Evolutionary conservation across 1,140 invertebrate species (phyloP).

Genomic region (Caligus rogercresseyi): DNA sequence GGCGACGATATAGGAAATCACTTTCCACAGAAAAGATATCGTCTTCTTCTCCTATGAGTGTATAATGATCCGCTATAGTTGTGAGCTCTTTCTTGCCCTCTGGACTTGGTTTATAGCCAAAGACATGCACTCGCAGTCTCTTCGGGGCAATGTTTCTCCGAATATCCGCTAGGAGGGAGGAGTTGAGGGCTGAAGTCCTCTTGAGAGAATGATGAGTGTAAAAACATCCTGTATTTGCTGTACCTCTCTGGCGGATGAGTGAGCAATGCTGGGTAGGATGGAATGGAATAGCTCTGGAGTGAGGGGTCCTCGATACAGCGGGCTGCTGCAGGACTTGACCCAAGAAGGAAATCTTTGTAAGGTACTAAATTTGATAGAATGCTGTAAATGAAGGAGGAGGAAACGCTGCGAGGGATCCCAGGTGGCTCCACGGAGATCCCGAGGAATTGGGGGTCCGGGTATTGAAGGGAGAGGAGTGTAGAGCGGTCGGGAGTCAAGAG

Average conservation of each 20-base stretch:
- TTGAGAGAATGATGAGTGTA: neutral
- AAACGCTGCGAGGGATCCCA: neutral
- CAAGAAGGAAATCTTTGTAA: neutral
- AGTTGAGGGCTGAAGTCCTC: neutral
- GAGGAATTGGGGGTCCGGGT: neutral
- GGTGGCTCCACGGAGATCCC: neutral
- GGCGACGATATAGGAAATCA: neutral
- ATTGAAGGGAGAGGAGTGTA: too few species aligned
- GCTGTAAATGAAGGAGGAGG: neutral
- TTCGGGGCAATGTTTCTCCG: neutral
- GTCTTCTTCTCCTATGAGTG: neutral
- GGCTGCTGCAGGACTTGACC: too few species aligned
- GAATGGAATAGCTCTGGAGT: neutral
- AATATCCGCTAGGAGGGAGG: neutral
- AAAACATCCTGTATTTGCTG: neutral
- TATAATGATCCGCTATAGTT: neutral
- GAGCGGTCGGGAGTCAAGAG: too few species aligned
- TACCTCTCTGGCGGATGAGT: neutral
- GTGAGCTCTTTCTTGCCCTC: neutral
- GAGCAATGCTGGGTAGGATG: neutral
- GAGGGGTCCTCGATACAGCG: neutral
- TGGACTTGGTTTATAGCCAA: neutral
- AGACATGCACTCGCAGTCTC: neutral
- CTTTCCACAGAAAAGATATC: neutral
- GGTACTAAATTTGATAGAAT: neutral